These are phyloP conservation scores for Microplitis manilae DNA, from an alignment of 2,888 invertebrate species.

Conservation along the genomic window DNA sequence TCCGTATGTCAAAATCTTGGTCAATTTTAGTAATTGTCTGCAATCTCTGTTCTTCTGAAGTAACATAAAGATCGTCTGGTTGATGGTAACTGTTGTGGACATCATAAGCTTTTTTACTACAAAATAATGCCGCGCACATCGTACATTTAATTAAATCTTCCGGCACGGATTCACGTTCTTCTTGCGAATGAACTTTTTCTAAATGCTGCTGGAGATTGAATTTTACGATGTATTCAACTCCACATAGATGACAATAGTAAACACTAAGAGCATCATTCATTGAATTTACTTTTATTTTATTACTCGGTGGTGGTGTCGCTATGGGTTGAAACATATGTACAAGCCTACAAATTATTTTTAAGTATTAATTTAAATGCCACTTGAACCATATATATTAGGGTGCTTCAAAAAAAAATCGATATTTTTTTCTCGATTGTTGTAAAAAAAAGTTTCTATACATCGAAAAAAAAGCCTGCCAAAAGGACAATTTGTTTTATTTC, in stretches of 20 bases:
- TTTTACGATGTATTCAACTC: conserved; percentile 79
- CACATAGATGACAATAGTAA: conserved; percentile 77
- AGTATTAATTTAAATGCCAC: not conserved
- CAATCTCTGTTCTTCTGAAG: conserved; percentile 74
- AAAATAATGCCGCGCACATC: conserved; percentile 78
- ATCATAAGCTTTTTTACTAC: conserved; percentile 78
- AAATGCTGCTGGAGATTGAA: conserved; percentile 76
- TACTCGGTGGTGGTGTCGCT: conserved; percentile 73
- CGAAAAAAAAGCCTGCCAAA: too few species aligned
- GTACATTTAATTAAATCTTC: conserved; percentile 77
- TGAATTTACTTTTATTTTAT: conserved; percentile 74
- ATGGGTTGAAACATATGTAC: conserved; percentile 71
- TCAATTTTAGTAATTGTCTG: conserved; percentile 73
- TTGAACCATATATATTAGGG: too few species aligned
- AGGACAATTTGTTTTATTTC: too few species aligned
- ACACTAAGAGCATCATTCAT: conserved; percentile 74
- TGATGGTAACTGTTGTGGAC: conserved; percentile 78
- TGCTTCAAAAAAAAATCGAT: too few species aligned
- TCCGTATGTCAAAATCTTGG: conserved; percentile 74
- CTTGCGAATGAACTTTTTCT: conserved; percentile 68
- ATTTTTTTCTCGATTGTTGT: too few species aligned
- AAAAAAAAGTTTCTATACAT: too few species aligned
- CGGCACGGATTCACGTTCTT: conserved; percentile 72
- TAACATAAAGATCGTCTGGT: conserved; percentile 76
- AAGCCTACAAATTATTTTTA: conserved; percentile 60